Percentiles rank a stretch among this genome's conserved stretches.
Conservation (phyloP, 1,140 invertebrate species). For the Leptestheria dahalacensis region DNA sequence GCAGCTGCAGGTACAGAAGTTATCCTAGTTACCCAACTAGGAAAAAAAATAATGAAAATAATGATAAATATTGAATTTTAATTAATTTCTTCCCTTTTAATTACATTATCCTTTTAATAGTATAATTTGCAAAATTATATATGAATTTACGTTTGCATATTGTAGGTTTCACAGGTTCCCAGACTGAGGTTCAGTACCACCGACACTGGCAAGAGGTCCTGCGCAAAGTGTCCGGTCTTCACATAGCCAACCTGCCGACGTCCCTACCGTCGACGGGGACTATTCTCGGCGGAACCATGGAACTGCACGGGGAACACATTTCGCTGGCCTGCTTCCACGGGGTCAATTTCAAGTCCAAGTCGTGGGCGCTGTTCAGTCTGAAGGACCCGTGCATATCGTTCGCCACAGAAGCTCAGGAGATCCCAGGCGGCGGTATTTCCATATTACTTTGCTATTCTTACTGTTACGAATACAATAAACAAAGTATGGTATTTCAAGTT, state of each 20-base stretch:
- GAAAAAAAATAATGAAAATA: no score
- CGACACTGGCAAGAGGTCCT: slow-evolving; percentile 80
- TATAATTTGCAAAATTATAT: background rate
- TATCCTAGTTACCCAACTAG: background rate
- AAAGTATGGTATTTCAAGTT: background rate
- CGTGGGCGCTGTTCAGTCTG: slow-evolving; percentile 88
- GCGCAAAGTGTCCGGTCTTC: slow-evolving; percentile 50
- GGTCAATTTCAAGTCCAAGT: slow-evolving; percentile 91
- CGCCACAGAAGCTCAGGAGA: slow-evolving; percentile 82
- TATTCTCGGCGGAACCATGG: slow-evolving; percentile 83
- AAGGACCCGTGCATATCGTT: slow-evolving; percentile 90
- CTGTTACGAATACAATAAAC: no score
- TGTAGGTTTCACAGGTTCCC: slow-evolving; percentile 2
- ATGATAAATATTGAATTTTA: background rate
- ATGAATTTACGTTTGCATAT: no score
- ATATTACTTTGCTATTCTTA: background rate
- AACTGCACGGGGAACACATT: slow-evolving; percentile 73
- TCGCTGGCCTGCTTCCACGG: slow-evolving; percentile 94
- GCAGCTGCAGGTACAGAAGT: slow-evolving; percentile 20
- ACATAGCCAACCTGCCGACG: slow-evolving; percentile 52
- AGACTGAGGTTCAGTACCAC: slow-evolving; percentile 49
- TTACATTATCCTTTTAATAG: background rate
- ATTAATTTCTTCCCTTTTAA: background rate
- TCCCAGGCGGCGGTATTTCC: slow-evolving; percentile 41
- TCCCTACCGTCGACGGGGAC: slow-evolving; percentile 54